These are phyloP conservation scores for Masticophis lateralis DNA, from an alignment of 2,797 vertebrate species.

Conservation along the genomic window DNA sequence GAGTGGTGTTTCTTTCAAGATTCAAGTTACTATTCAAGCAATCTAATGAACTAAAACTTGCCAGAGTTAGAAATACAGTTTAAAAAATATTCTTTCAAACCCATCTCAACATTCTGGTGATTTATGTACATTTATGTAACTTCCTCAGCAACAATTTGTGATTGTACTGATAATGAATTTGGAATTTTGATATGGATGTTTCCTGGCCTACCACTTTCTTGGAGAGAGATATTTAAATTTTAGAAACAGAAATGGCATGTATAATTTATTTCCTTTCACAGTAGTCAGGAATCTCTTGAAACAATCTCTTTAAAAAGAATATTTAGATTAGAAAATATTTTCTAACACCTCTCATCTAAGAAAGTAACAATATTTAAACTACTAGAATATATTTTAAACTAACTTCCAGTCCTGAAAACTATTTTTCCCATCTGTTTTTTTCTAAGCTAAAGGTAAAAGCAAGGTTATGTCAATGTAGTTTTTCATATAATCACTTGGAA, in stretches of 20 bases:
- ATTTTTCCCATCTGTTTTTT: neutral
- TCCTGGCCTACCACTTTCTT: neutral
- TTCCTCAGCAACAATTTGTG: neutral
- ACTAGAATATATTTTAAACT: neutral
- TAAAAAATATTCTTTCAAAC: neutral
- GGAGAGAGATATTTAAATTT: neutral
- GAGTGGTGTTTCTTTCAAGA: neutral
- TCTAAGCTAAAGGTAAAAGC: neutral
- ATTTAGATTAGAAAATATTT: conserved; percentile 22
- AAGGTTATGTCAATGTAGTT: neutral
- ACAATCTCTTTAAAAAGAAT: neutral
- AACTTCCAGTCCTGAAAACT: neutral
- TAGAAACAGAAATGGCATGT: neutral
- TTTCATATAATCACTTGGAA: neutral
- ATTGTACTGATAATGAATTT: neutral
- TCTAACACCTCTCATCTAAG: conserved; percentile 34
- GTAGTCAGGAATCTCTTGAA: neutral
- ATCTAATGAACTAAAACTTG: neutral
- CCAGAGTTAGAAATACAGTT: neutral
- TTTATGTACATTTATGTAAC: neutral
- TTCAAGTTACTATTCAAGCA: neutral
- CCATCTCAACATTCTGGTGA: neutral
- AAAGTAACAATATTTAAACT: neutral
- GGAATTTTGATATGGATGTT: neutral
- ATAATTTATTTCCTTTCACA: neutral